Evolutionary conservation across 2,888 invertebrate genomes (phyloP).

Genomic region (Aphodius granarius): DNA sequence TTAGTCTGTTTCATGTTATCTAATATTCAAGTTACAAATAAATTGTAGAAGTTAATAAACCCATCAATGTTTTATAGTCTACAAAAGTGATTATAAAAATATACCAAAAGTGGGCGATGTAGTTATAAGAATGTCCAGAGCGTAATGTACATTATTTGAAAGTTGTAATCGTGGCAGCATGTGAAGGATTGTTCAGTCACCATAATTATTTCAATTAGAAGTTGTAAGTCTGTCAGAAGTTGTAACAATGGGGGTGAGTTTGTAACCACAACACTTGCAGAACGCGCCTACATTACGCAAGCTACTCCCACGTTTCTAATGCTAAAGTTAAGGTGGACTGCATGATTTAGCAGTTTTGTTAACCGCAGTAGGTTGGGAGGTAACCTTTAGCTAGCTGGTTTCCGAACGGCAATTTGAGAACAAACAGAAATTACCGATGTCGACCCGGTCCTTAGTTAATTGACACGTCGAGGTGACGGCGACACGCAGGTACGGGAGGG

Average conservation of each 20-base stretch:
- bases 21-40: no score
- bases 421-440: conserved; percentile 37
- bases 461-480: conserved; percentile 29
- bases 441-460: conserved; percentile 32
- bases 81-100: no score
- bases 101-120: no score
- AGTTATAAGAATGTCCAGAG: no score
- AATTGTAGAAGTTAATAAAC: no score
- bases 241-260: not conserved
- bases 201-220: not conserved
- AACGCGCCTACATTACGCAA: not conserved
- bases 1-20: not conserved
- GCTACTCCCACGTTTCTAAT: not conserved
- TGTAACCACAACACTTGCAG: not conserved
- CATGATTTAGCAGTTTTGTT: not conserved
- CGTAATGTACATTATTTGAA: not conserved
- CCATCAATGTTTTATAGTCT: no score
- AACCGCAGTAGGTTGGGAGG: not conserved
- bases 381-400: not conserved
- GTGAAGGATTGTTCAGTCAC: not conserved
- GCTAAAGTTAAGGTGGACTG: not conserved
- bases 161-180: not conserved
- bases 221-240: not conserved
- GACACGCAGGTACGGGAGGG: conserved; percentile 1
- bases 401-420: conserved; percentile 36